phyloP scores from a whole-genome alignment of 2,113 vertebrate species.

The Neolamprologus sp. region DNA sequence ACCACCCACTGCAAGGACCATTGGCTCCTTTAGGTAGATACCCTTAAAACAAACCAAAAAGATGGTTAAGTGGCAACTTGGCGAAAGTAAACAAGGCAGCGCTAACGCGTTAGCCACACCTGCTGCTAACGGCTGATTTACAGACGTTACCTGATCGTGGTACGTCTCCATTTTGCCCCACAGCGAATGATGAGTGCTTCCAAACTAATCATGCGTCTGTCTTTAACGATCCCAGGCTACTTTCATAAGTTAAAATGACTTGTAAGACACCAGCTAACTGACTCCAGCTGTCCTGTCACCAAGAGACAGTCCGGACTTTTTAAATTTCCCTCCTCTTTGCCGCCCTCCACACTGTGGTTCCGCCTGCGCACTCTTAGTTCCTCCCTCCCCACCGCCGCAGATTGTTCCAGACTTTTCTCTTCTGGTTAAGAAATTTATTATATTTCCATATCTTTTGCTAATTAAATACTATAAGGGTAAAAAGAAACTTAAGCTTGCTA shows the following conservation, averaged over 20 bases:
- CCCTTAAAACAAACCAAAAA: background rate
- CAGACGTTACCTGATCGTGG: slow-evolving; percentile 45
- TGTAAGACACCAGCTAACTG: background rate
- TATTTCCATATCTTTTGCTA: background rate
- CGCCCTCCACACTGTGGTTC: slow-evolving; percentile 35
- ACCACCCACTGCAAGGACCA: background rate
- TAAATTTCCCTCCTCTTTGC: slow-evolving; percentile 69
- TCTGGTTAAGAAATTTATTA: background rate
- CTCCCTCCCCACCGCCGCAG: background rate
- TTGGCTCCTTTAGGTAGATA: background rate
- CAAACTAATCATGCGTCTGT: background rate
- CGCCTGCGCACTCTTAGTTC: slow-evolving; percentile 6
- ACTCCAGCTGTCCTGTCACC: background rate
- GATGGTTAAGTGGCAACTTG: background rate
- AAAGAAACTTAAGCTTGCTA: background rate
- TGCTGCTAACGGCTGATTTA: background rate
- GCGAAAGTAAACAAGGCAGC: background rate
- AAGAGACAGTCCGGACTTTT: slow-evolving; percentile 32
- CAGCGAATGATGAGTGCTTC: background rate
- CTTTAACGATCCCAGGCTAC: rapidly evolving
- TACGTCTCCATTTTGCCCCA: slow-evolving; percentile 38
- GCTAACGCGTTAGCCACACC: slow-evolving; percentile 3
- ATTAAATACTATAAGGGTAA: background rate
- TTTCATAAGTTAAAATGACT: rapidly evolving
- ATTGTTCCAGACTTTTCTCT: background rate